Conservation (phyloP, 2,113 vertebrate species). For the Macquaria ambigua region DNA sequence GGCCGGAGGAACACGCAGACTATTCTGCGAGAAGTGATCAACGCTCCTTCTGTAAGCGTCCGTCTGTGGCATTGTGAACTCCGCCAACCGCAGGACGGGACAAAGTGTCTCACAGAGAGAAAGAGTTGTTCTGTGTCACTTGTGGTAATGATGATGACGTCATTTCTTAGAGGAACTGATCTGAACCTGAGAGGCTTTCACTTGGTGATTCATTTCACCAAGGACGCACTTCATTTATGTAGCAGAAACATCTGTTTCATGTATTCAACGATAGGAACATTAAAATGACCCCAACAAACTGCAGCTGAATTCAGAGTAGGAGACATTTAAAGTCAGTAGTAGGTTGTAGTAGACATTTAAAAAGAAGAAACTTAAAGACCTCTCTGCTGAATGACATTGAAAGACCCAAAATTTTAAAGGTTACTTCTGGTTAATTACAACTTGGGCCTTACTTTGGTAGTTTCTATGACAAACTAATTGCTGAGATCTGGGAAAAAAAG, state of each 20-base stretch:
- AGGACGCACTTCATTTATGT: neutral
- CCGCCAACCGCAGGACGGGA: slow-evolving; percentile 57
- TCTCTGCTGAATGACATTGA: neutral
- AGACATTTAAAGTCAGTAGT: neutral
- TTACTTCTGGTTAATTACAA: neutral
- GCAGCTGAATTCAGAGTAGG: neutral
- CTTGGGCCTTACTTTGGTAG: neutral
- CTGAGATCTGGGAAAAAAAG: neutral
- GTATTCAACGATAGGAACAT: slow-evolving; percentile 10
- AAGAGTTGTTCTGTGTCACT: slow-evolving; percentile 53
- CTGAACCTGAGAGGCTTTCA: slow-evolving; percentile 44
- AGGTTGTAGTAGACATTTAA: neutral
- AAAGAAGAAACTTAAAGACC: neutral
- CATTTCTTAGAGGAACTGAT: slow-evolving; percentile 53
- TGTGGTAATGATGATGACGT: slow-evolving; percentile 66
- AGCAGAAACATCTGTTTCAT: neutral
- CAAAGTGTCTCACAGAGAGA: slow-evolving; percentile 75
- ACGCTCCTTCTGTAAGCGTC: slow-evolving; percentile 70
- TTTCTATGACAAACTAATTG: neutral
- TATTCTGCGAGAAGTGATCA: slow-evolving; percentile 81
- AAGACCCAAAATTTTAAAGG: neutral
- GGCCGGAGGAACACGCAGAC: slow-evolving; percentile 89
- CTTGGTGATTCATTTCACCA: slow-evolving; percentile 23
- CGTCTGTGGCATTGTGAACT: slow-evolving; percentile 67
- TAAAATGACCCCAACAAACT: neutral